Evolutionary conservation across 2,888 invertebrate species (phyloP).

Genomic region (Steinernema scapterisci): DNA sequence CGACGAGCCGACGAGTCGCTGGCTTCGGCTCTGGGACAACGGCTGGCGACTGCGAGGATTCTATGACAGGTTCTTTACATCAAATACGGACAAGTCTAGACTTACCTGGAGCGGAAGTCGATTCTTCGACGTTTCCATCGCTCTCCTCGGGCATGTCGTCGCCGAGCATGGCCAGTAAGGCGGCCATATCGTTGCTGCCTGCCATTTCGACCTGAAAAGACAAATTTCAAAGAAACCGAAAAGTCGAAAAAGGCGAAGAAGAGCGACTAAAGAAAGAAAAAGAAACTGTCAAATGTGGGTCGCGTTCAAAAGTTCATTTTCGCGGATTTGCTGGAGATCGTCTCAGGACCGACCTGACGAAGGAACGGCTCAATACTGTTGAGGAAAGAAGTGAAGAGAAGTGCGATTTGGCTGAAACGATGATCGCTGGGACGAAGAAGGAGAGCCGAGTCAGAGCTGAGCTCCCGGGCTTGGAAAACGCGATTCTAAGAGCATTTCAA

Average conservation of each 20-base stretch:
- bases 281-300: not conserved
- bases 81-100: not conserved
- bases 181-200: not conserved
- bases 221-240: not conserved
- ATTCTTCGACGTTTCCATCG: not conserved
- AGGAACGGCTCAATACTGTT: not conserved
- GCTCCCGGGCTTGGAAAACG: too few species aligned
- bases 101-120: not conserved
- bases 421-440: too few species aligned
- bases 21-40: too few species aligned
- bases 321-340: conserved; percentile 10
- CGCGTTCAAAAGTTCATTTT: conserved; percentile 3
- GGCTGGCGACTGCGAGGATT: not conserved
- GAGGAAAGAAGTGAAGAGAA: not conserved
- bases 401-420: too few species aligned
- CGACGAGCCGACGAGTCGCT: not conserved
- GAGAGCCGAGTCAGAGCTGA: too few species aligned
- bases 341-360: not conserved
- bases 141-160: not conserved
- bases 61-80: not conserved
- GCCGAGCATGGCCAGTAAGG: not conserved
- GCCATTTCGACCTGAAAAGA: not conserved
- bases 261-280: not conserved
- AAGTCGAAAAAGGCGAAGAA: not conserved
- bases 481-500: too few species aligned